phyloP scores from a whole-genome alignment of 2,113 vertebrate species.

The Vidua chalybeata region DNA sequence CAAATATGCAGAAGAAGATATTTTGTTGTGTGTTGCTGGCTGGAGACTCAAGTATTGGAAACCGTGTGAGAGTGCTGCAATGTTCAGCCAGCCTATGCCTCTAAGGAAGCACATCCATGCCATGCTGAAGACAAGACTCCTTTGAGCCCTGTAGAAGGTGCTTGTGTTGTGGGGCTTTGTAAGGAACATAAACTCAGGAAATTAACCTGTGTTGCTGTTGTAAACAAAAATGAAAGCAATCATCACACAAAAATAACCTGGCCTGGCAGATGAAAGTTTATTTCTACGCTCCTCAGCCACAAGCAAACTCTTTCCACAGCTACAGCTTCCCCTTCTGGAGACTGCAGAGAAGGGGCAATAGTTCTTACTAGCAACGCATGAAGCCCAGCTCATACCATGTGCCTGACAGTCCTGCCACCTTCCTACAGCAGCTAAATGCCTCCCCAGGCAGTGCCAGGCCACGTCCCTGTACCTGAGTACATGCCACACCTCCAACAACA shows the following conservation, averaged over 20 bases:
- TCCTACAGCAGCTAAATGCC: neutral
- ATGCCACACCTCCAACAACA: rapidly evolving
- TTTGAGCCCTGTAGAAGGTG: neutral
- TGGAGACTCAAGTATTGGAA: slow-evolving; percentile 1
- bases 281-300: neutral
- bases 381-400: neutral
- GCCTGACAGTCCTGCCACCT: neutral
- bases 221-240: neutral
- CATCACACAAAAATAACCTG: neutral
- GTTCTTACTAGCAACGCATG: neutral
- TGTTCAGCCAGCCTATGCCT: neutral
- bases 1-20: slow-evolving; percentile 28
- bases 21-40: neutral
- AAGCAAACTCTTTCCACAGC: neutral
- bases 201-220: neutral
- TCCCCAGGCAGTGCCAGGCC: neutral
- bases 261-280: neutral
- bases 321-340: neutral
- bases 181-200: neutral
- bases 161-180: neutral
- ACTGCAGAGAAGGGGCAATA: neutral
- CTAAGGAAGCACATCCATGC: neutral
- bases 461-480: rapidly evolving
- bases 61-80: neutral
- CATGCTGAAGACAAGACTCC: neutral